phyloP scores from a whole-genome alignment of 2,888 invertebrate species.

The Meteorus colon region DNA sequence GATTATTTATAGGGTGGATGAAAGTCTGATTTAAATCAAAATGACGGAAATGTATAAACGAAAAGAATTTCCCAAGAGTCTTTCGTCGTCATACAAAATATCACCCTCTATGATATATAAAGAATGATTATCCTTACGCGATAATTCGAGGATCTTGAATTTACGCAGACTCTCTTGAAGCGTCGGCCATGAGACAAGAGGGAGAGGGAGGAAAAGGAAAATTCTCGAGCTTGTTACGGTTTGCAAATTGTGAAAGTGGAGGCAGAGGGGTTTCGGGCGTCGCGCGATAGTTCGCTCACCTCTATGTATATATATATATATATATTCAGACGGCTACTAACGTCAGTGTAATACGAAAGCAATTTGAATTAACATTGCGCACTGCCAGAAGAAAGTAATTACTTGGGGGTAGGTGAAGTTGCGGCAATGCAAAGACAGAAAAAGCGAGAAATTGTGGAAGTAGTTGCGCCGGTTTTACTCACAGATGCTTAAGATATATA shows the following conservation, averaged over 20 bases:
- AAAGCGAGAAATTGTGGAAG: slow-evolving; percentile 1
- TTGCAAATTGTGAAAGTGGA: slow-evolving; percentile 16
- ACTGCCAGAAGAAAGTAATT: slow-evolving; percentile 67
- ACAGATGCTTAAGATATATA: slow-evolving; percentile 42
- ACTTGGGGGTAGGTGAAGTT: slow-evolving; percentile 58
- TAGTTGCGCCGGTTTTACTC: slow-evolving; percentile 50
- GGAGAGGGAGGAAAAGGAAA: neutral
- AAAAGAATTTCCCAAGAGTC: slow-evolving; percentile 12
- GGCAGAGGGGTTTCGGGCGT: slow-evolving; percentile 10
- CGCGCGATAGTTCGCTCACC: slow-evolving; percentile 11
- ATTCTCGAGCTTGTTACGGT: slow-evolving; percentile 38
- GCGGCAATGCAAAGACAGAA: slow-evolving; percentile 7
- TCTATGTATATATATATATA: neutral
- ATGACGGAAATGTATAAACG: neutral
- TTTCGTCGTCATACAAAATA: neutral
- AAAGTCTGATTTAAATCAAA: neutral
- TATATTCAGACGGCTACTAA: slow-evolving; percentile 35
- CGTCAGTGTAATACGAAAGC: slow-evolving; percentile 67
- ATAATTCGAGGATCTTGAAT: slow-evolving; percentile 42
- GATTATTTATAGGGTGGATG: neutral
- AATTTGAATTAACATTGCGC: slow-evolving; percentile 68
- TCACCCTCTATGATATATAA: neutral
- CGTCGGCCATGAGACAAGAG: slow-evolving; percentile 15
- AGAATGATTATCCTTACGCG: slow-evolving; percentile 34
- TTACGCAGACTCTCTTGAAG: slow-evolving; percentile 8